Percentiles rank a stretch among this genome's conserved stretches.
Evolutionary conservation across 2,113 vertebrate species (phyloP).

Genomic region (Ellobius talpinus): DNA sequence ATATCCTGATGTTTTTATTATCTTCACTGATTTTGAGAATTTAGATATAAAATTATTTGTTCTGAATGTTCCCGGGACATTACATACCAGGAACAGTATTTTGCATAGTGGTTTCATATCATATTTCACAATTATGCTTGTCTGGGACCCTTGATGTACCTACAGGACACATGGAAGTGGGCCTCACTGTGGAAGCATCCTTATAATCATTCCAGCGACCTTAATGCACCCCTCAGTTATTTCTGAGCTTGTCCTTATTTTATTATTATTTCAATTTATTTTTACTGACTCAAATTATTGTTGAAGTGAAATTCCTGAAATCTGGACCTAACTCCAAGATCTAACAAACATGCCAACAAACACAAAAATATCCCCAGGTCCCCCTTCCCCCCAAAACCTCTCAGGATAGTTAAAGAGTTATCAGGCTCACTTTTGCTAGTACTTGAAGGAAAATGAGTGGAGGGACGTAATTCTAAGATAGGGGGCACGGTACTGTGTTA

Average conservation of each 20-base stretch:
- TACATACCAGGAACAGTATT: conserved; percentile 13
- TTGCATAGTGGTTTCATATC: background rate
- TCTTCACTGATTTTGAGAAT: background rate
- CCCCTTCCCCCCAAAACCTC: background rate
- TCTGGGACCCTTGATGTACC: background rate
- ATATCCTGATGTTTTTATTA: conserved; percentile 20
- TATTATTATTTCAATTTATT: conserved; percentile 76
- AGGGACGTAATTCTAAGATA: background rate
- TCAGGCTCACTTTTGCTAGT: conserved; percentile 57
- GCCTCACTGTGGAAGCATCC: background rate
- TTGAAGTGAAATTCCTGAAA: conserved; percentile 67
- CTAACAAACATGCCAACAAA: background rate
- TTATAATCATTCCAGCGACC: conserved; percentile 27
- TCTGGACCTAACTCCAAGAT: conserved; percentile 25
- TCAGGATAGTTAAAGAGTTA: conserved; percentile 55
- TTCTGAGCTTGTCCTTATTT: conserved; percentile 70
- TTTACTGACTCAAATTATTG: conserved; percentile 73
- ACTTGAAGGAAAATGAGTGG: conserved; percentile 50
- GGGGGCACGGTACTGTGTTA: background rate
- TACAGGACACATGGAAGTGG: background rate
- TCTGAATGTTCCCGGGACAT: background rate
- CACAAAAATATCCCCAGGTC: background rate
- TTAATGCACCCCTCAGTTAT: background rate
- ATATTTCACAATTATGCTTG: background rate
- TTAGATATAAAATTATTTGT: conserved; percentile 32